Evolutionary conservation across 2,797 vertebrate genomes (phyloP), one percentile per base, ranked within the genome.

Genomic region (Galago senegalensis): DNA sequence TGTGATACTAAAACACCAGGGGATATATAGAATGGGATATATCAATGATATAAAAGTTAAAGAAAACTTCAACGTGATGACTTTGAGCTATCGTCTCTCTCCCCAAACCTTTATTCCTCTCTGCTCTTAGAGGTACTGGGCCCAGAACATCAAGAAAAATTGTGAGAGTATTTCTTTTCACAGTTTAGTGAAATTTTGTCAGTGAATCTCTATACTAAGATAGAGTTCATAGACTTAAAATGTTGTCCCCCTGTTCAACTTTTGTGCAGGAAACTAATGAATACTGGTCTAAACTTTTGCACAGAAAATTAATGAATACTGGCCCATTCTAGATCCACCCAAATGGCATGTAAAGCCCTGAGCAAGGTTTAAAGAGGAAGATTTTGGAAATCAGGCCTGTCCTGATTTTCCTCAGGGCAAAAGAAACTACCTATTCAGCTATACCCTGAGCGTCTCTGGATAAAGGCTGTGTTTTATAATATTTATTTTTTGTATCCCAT

Each of bases 121-220:
- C 23, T 92, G 69, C 6, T 80, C 12, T 31, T 17, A 70, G 65
- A 4, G 23, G 25, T 53, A 76, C 70, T 69, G 20, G 23, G 69
- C 17, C 9, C 63, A 87, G 79, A 49, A 49, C 53, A 29, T 79
- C 79, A 60, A 89, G 76, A 81, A 88, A 93, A 91, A 46, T 43
- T 73, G 8, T 56, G 58, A 88, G 16, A 11, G 20, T 82, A 34
- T 72, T 53, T 88, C 27, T 91, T 85, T 91, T 29, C 75, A 77
- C 11, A 65, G 56, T 85, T 88, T 17, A 80, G 31, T 86, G 37
- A 67, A 91, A 77, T 80, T 29, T 61, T 58, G 6, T 37, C 8
- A 81, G 13, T 67, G 29, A 77, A 85, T n/a, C 12, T 17, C 18
- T 73, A 65, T 73, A 65, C 6, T 76, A 46, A 87, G 40, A 40